Conservation (phyloP, 2,888 invertebrate genomes). For the Luperina nickerlii region DNA sequence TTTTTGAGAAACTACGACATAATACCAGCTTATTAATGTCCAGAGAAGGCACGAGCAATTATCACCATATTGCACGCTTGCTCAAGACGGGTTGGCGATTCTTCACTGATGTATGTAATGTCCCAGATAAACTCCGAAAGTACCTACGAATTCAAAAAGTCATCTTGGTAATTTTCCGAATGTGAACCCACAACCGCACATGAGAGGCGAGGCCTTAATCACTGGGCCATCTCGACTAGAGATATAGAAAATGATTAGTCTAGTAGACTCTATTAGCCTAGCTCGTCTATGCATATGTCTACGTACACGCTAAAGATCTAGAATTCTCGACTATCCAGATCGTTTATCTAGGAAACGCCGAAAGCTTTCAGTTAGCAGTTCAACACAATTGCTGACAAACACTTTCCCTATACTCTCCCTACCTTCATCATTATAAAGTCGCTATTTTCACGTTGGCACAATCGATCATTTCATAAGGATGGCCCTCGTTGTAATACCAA, state of each 20-base stretch:
- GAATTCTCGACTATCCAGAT: not conserved
- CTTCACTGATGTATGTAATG: not conserved
- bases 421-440: constrained; percentile 1
- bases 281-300: not conserved
- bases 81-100: not conserved
- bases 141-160: not conserved
- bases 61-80: not conserved
- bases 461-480: constrained; percentile 43
- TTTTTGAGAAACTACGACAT: too few relatives aligned
- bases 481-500: constrained; percentile 49
- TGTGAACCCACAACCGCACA: not conserved
- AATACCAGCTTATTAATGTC: too few relatives aligned
- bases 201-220: not conserved
- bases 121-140: not conserved
- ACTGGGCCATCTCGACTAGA: not conserved
- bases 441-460: constrained; percentile 4
- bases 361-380: constrained; percentile 18
- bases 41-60: too few relatives aligned
- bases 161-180: not conserved
- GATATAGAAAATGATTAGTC: not conserved
- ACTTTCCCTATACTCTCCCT: constrained; percentile 51
- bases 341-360: constrained; percentile 6
- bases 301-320: not conserved
- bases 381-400: constrained; percentile 24
- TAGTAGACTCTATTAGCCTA: not conserved